phyloP scores from a whole-genome alignment of 2,888 invertebrate genomes.

The Leptopterna dolabrata region DNA sequence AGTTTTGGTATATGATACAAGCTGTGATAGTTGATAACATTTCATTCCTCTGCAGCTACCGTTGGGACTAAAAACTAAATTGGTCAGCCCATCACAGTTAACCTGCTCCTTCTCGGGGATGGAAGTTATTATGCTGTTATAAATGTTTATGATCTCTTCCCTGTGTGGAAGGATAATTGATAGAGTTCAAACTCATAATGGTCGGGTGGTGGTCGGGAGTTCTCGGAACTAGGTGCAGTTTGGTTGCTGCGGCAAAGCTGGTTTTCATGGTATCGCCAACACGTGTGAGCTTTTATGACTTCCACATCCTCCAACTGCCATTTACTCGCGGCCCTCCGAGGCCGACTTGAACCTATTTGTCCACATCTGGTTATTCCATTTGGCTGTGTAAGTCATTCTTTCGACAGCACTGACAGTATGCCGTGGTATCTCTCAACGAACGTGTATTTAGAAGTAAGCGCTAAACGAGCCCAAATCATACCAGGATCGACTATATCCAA shows the following conservation, averaged over 20 bases:
- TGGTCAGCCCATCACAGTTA: background rate
- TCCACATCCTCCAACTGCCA: background rate
- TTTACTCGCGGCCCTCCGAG: background rate
- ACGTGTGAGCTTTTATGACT: slow-evolving; percentile 29
- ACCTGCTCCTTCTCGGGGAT: background rate
- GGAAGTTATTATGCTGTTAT: slow-evolving; percentile 31
- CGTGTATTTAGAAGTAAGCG: no score
- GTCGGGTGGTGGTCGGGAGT: background rate
- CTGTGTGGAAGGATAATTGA: slow-evolving; percentile 18
- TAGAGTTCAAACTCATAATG: slow-evolving; percentile 33
- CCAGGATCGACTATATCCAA: no score
- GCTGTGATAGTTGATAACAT: no score
- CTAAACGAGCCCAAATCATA: no score
- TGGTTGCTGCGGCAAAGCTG: background rate
- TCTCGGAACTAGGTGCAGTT: slow-evolving; percentile 17
- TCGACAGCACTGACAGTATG: no score
- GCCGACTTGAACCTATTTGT: background rate
- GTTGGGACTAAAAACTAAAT: slow-evolving; percentile 13
- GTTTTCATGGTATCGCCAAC: slow-evolving; percentile 25
- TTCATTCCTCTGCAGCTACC: background rate
- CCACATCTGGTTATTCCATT: background rate
- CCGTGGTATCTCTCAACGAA: no score
- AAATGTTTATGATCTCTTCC: slow-evolving; percentile 31
- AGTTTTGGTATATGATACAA: no score
- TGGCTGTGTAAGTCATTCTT: background rate